These are phyloP conservation scores for Podocnemis expansa DNA, from an alignment of 2,113 vertebrate species.

Conservation along the genomic window DNA sequence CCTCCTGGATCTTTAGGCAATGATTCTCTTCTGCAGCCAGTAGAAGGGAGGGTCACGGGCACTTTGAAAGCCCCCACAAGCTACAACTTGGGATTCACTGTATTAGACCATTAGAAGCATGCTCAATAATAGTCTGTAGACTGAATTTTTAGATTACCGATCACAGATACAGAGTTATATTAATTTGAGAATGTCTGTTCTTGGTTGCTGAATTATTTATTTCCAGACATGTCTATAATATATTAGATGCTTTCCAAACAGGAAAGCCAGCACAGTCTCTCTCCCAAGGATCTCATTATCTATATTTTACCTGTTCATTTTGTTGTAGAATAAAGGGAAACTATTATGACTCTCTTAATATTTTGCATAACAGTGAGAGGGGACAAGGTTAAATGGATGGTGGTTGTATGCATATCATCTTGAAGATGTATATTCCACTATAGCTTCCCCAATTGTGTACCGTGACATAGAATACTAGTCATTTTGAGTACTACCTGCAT, in stretches of 20 bases:
- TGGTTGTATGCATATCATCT: not conserved
- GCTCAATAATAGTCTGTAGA: not conserved
- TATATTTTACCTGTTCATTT: not conserved
- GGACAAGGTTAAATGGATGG: conserved; percentile 5
- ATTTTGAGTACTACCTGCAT: not conserved
- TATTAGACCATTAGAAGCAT: not conserved
- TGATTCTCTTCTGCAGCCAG: too few species aligned
- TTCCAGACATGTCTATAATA: not conserved
- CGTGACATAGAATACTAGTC: not conserved
- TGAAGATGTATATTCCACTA: not conserved
- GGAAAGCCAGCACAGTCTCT: not conserved
- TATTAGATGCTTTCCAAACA: not conserved
- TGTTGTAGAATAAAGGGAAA: not conserved
- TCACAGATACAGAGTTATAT: not conserved
- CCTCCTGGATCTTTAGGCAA: too few species aligned
- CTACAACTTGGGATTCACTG: too few species aligned
- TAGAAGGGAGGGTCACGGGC: too few species aligned
- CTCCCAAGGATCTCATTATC: not conserved
- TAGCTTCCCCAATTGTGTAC: not conserved
- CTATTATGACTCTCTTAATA: not conserved
- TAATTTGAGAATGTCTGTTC: not conserved
- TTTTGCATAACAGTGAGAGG: not conserved
- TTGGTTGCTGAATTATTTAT: not conserved
- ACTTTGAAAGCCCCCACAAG: too few species aligned
- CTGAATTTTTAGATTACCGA: too few species aligned